phyloP scores from a whole-genome alignment of 2,113 vertebrate genomes.

The Tachycineta bicolor region DNA sequence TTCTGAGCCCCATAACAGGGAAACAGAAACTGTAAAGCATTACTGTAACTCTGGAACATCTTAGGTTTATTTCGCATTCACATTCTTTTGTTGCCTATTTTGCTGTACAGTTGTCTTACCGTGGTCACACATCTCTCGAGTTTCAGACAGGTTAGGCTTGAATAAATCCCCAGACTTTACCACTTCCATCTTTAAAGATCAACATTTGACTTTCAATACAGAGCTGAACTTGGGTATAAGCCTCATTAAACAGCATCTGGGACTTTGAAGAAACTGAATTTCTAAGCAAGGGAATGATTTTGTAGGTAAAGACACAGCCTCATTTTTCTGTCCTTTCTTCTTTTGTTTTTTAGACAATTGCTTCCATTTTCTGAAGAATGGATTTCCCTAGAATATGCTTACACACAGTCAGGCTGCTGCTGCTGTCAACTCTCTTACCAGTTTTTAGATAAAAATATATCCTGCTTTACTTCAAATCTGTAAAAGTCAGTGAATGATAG shows the following conservation, averaged over 20 bases:
- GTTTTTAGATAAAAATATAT: conserved; percentile 5
- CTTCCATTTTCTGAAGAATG: background rate
- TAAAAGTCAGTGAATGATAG: background rate
- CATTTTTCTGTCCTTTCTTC: background rate
- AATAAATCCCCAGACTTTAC: background rate
- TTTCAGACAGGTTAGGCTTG: background rate
- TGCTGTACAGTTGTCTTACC: background rate
- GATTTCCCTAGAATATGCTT: background rate
- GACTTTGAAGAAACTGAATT: background rate
- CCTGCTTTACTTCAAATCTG: background rate
- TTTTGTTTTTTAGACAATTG: background rate
- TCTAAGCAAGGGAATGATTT: background rate
- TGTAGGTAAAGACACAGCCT: background rate
- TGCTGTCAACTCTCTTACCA: background rate
- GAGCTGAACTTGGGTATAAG: background rate
- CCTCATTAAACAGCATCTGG: background rate
- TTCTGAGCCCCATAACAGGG: background rate
- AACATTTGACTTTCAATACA: background rate
- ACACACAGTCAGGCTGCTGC: background rate
- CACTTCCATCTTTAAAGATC: background rate
- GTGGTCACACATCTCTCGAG: background rate
- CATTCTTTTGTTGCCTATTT: background rate
- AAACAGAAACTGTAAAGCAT: background rate
- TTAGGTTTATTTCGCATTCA: background rate
- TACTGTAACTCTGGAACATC: background rate